Evolutionary conservation across 2,888 invertebrate genomes (phyloP).

Genomic region (Conus canariensis): DNA sequence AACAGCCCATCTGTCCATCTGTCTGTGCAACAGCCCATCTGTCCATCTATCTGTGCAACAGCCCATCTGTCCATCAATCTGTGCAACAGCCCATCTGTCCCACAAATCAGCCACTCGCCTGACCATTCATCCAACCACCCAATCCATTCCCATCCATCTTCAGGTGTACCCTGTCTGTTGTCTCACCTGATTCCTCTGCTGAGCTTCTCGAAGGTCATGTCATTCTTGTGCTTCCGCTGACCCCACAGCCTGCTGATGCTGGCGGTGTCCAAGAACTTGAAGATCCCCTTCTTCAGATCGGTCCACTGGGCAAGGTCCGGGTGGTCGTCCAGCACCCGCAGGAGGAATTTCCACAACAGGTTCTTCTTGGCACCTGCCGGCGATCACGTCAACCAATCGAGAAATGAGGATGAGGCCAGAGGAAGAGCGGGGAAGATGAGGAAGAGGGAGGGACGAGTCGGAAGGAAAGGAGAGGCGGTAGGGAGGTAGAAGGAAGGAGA

Average conservation of each 20-base stretch:
- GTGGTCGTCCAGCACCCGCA: slow-evolving; percentile 56
- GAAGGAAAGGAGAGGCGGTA: not conserved
- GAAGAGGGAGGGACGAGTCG: not conserved
- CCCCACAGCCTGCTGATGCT: slow-evolving; percentile 65
- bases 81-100: too few relatives aligned
- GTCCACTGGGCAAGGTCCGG: slow-evolving; percentile 59
- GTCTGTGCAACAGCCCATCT: too few relatives aligned
- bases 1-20: too few relatives aligned
- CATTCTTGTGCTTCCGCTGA: slow-evolving; percentile 61
- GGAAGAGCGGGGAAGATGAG: slow-evolving; percentile 27
- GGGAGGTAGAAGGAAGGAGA: not conserved
- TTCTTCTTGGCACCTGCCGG: slow-evolving; percentile 66
- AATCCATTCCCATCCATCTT: too few relatives aligned
- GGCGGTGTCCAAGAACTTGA: slow-evolving; percentile 65
- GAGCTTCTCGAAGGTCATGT: slow-evolving; percentile 72
- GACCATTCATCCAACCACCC: too few relatives aligned
- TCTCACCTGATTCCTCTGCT: slow-evolving; percentile 66
- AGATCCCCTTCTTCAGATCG: slow-evolving; percentile 57
- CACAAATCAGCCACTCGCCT: too few relatives aligned
- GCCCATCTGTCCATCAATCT: too few relatives aligned
- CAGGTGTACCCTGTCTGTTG: not conserved
- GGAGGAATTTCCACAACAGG: slow-evolving; percentile 68
- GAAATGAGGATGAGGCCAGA: not conserved
- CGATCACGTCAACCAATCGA: not conserved
- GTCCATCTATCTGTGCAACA: too few relatives aligned